Conservation (phyloP, 2,888 invertebrate genomes). For the Philereme vetulata region DNA sequence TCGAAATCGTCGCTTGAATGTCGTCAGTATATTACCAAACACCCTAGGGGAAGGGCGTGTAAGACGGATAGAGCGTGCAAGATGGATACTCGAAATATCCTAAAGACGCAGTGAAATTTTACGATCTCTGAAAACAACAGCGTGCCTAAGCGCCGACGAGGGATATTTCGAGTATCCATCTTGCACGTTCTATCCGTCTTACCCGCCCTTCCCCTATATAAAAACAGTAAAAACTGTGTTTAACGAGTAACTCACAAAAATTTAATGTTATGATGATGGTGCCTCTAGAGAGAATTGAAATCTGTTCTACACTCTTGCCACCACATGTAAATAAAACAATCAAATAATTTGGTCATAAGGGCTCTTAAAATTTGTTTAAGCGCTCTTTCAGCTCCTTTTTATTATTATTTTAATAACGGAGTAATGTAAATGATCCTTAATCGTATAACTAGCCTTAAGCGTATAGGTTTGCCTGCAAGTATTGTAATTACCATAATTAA, state of each 20-base stretch:
- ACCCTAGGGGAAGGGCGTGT: too few relatives aligned
- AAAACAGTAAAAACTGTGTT: neutral
- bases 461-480: slow-evolving; percentile 16
- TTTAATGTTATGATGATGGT: too few relatives aligned
- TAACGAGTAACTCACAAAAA: neutral
- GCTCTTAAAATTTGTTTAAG: slow-evolving; percentile 44
- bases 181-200: too few relatives aligned
- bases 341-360: slow-evolving; percentile 58
- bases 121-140: too few relatives aligned
- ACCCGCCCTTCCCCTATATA: neutral
- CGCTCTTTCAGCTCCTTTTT: slow-evolving; percentile 44
- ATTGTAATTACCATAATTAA: slow-evolving; percentile 19
- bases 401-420: slow-evolving; percentile 28
- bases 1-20: too few relatives aligned
- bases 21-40: too few relatives aligned
- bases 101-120: too few relatives aligned
- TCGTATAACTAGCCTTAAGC: too few relatives aligned
- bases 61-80: too few relatives aligned
- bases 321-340: slow-evolving; percentile 73
- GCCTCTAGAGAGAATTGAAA: slow-evolving; percentile 41
- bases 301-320: slow-evolving; percentile 58
- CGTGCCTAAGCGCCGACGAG: too few relatives aligned
- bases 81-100: too few relatives aligned
- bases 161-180: too few relatives aligned
- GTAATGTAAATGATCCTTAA: slow-evolving; percentile 12